Percentiles rank a stretch among this genome's conserved stretches.
These are phyloP conservation scores for Tetragonula clypearis DNA, from an alignment of 1,140 invertebrate genomes.

Conservation along the genomic window DNA sequence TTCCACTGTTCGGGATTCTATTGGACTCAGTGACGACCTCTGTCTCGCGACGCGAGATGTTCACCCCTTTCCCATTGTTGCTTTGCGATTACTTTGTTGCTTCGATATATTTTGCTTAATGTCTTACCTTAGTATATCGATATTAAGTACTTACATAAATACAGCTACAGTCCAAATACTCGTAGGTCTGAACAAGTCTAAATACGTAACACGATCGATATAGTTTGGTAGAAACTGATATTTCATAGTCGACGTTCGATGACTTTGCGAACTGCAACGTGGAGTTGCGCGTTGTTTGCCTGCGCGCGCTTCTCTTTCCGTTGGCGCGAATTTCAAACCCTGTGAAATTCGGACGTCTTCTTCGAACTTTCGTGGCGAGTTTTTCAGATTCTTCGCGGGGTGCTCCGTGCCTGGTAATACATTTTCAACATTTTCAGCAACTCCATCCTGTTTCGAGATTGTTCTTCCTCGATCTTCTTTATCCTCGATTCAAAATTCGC, in stretches of 20 bases:
- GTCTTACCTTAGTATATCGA: not conserved
- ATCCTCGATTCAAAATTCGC: too few species aligned
- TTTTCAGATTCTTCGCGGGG: not conserved
- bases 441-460: not conserved
- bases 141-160: not conserved
- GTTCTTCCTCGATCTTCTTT: not conserved
- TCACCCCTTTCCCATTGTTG: too few species aligned
- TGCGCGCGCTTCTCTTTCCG: too few species aligned
- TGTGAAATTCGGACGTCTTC: not conserved
- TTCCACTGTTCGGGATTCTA: conserved; percentile 24
- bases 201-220: conserved; percentile 14
- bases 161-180: not conserved
- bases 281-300: not conserved
- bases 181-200: too few species aligned
- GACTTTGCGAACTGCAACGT: not conserved
- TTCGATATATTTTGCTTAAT: not conserved
- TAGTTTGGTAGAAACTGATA: not conserved
- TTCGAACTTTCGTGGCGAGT: not conserved
- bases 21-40: conserved; percentile 31
- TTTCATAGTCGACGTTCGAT: not conserved
- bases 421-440: not conserved
- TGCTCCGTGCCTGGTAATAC: not conserved
- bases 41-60: not conserved
- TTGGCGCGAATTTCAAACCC: not conserved
- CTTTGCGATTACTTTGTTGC: not conserved